Conservation (phyloP, 2,888 invertebrate genomes). For the Plagodis dolabraria region DNA sequence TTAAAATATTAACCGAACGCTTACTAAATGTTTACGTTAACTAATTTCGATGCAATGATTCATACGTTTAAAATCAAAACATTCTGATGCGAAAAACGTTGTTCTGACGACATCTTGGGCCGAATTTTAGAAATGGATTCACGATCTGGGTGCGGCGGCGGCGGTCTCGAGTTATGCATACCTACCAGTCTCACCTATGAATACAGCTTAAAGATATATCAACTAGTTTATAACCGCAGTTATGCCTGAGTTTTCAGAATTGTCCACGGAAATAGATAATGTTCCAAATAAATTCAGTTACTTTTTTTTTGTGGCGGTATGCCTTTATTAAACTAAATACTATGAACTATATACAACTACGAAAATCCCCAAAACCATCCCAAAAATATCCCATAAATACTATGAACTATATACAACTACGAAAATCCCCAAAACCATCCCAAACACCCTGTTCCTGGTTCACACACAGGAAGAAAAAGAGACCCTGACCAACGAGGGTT, state of each 20-base stretch:
- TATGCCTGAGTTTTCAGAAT: not conserved
- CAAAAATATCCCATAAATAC: no score
- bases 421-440: no score
- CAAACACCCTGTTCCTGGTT: no score
- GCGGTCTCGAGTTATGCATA: slow-evolving; percentile 45
- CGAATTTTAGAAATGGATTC: slow-evolving; percentile 38
- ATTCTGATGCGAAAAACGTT: slow-evolving; percentile 30
- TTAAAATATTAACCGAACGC: slow-evolving; percentile 27
- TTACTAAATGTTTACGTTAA: slow-evolving; percentile 31
- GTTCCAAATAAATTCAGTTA: no score
- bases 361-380: no score
- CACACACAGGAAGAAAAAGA: no score
- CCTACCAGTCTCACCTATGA: slow-evolving; percentile 48
- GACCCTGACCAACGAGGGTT: no score
- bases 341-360: no score
- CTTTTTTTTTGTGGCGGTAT: no score
- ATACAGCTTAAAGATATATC: slow-evolving; percentile 37
- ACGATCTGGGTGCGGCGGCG: slow-evolving; percentile 56
- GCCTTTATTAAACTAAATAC: no score
- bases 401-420: no score
- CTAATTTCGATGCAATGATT: slow-evolving; percentile 33
- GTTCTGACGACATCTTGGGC: slow-evolving; percentile 30
- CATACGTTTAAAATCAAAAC: slow-evolving; percentile 31
- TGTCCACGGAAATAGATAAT: no score
- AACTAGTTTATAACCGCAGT: slow-evolving; percentile 10